Conservation (phyloP, 2,797 vertebrate species). For the Lophotriccus pileatus region DNA sequence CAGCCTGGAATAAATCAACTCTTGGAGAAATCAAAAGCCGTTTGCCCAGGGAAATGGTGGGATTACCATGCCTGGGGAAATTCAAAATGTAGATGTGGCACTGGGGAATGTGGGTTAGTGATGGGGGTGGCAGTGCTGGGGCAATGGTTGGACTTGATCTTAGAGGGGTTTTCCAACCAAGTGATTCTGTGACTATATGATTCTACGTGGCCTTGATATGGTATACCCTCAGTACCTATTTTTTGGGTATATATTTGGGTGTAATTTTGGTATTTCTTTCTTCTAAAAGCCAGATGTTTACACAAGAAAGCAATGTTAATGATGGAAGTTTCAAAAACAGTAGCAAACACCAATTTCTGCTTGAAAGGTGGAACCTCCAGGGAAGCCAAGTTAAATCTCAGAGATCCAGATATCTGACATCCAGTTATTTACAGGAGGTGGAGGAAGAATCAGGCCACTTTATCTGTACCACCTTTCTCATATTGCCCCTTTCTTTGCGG, state of each 20-base stretch:
- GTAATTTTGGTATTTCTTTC: not conserved
- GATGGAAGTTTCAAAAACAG: not conserved
- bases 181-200: not conserved
- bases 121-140: not conserved
- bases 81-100: not conserved
- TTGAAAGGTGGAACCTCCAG: not conserved
- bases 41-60: not conserved
- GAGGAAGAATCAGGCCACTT: not conserved
- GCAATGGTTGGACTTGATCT: not conserved
- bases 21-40: not conserved
- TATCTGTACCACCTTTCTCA: not conserved
- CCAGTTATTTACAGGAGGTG: not conserved
- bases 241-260: not conserved
- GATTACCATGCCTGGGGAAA: not conserved
- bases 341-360: not conserved
- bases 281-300: not conserved
- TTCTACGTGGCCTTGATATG: not conserved
- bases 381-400: not conserved
- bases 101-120: not conserved
- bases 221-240: not conserved
- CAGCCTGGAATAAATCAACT: not conserved
- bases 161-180: not conserved
- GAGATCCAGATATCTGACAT: not conserved
- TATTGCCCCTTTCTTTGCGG: not conserved
- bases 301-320: fast-evolving